Evolutionary conservation across 2,113 vertebrate genomes (phyloP).

Genomic region (Siniperca knerii): DNA sequence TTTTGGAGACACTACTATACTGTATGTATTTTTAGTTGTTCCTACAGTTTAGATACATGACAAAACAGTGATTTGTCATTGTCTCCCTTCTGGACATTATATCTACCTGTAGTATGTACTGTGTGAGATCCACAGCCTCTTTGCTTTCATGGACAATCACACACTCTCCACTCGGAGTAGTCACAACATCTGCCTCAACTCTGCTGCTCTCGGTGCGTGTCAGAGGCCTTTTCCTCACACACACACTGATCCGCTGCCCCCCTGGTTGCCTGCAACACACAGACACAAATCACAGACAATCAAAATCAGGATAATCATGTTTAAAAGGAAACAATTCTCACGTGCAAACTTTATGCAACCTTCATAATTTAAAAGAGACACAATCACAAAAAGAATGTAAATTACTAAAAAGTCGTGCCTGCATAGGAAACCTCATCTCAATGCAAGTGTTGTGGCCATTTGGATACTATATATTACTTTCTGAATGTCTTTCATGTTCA

Average conservation of each 20-base stretch:
- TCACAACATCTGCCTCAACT: constrained; percentile 89
- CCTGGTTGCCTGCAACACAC: constrained; percentile 72
- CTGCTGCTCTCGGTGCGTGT: constrained; percentile 83
- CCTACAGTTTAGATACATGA: neutral
- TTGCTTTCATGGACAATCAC: constrained; percentile 91
- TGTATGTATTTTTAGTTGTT: neutral
- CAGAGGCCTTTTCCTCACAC: constrained; percentile 92
- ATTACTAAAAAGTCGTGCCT: neutral
- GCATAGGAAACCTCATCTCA: neutral
- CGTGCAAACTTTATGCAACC: constrained; percentile 17
- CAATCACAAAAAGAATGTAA: neutral
- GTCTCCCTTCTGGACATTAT: neutral
- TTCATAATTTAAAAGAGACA: neutral
- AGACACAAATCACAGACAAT: neutral
- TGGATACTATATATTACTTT: neutral
- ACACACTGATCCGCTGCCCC: constrained; percentile 90
- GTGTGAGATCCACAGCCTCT: constrained; percentile 91
- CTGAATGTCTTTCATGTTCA: neutral
- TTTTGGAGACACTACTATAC: neutral
- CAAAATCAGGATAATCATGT: neutral
- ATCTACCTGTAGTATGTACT: constrained; percentile 90
- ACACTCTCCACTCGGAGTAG: constrained; percentile 85
- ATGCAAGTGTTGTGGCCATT: neutral
- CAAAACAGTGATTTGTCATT: neutral
- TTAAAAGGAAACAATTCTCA: neutral